Evolutionary conservation across 2,113 vertebrate genomes (phyloP), one percentile per base, ranked within the genome.

Genomic region (Rhineura floridana): DNA sequence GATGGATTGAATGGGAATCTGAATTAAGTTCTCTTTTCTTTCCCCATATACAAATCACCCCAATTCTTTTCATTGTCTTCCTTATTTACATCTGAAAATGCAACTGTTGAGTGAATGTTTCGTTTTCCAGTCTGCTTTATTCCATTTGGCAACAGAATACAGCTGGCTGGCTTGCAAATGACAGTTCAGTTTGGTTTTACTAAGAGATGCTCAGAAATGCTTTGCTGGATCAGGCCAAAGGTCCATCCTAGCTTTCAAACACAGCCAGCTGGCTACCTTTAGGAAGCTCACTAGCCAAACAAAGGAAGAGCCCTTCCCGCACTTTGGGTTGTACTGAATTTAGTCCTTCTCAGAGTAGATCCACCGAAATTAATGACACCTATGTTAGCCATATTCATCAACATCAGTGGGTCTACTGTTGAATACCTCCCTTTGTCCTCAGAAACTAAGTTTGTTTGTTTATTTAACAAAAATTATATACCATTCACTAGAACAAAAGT

Each of bases 1-100:
- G 85, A 87, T 80, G n/a, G 85, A 87, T 87, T 79, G 69, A 80
- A 42, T 69, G 42, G 42, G 62, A 80, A 79, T 30, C 36, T 69
- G 36, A 28, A 69, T 76, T n/a, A 62, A 63, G 30, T 65, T 85
- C 39, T 55, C 28, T n/a, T 39, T 70, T 2, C 46, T 52, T 76
- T 63, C 72, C 28, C 12, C 4, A 28, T 12, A 46, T 80, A 87
- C 85, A 80, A 87, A 87, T 87, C 77, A 80, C 33, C 12, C 46
- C 76, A 6, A 39, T 80, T 69, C 44, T 42, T 70, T 80, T 42
- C 76, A 55, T 87, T 87, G 76, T 80, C 62, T 69, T 69, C 21
- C 17, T 50, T 52, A 79, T 52, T 67, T 79, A 23, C 12, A 67
- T 39, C 23, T 69, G 46, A 12, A 12, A 42, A 67, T 67, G 28